Base-by-base conservation (phyloP, 2,113 vertebrate species). In the Bungarus multicinctus region DNA sequence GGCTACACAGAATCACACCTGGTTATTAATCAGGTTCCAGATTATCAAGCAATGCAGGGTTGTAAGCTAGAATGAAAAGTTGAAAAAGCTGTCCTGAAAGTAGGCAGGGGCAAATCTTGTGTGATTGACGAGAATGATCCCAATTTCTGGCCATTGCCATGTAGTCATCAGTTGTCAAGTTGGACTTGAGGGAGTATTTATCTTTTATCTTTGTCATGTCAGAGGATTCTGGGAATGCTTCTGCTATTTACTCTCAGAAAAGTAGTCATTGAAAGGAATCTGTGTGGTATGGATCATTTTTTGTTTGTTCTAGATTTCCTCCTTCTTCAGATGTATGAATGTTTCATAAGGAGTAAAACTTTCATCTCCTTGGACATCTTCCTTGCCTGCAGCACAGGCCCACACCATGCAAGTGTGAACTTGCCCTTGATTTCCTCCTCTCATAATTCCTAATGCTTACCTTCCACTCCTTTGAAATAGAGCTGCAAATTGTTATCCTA, bases 391-490 rank as follows among this genome's bases (percentile, higher is more conserved):
- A 52, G 90, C 54, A 4, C 4, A 45, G 45, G 90, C 90, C 69
- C 45, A 64, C 30, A 23, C 87, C 54, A 85, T n/a, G 69, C 93
- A 85, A 58, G 90, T 23, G 12, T 58, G 53, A 88, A 53, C 90
- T 91, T 93, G 93, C 74, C 64, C 47, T 88, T 89, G 47, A 54
- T 45, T 89, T 85, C 90, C 93, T 93, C n/a, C 54, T 86, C n/a
- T 81, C 43, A 43, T 43, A 43, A 52, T 81, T 3, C 47, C 89
- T 54, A 89, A 8, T 92, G 69, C 20, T 25, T 89, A 22, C 69
- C 30, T 85, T 81, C 22, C 88, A 39, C 23, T 34, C 10, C 22
- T 60, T 43, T 69, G 58, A 57, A 93, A 11, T 23, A 55, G 87
- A 88, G 18, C 85, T 12, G 22, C 47, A 43, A 88, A 50, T 34